Percentiles rank a stretch among this genome's conserved stretches.
Conservation (phyloP, 1,140 invertebrate genomes). For the Lepidotrigona ventralis region DNA sequence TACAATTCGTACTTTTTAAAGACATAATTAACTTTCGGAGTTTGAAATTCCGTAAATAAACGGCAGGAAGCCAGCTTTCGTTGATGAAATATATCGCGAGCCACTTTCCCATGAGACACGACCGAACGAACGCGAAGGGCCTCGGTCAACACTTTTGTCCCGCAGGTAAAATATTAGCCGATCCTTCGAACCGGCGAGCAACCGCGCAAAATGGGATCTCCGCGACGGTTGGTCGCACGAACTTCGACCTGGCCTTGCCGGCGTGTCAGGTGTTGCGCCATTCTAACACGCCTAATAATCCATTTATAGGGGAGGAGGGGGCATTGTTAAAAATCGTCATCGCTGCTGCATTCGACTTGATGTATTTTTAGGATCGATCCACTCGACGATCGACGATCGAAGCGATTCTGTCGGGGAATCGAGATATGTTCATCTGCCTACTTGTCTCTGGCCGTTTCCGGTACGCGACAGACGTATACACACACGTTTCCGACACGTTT, state of each 20-base stretch:
- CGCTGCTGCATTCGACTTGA: background rate
- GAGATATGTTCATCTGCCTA: conserved; percentile 13
- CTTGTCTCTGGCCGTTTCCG: conserved; percentile 17
- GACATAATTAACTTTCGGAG: background rate
- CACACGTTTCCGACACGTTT: background rate
- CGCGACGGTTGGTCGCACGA: conserved; percentile 21
- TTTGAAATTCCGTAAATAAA: background rate
- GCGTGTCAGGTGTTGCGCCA: conserved; percentile 60
- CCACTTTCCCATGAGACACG: conserved; percentile 48
- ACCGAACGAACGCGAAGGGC: conserved; percentile 28
- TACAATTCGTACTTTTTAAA: background rate
- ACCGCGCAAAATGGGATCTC: conserved; percentile 57
- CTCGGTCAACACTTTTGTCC: conserved; percentile 61
- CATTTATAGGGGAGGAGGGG: conserved; percentile 61
- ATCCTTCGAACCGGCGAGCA: conserved; percentile 42
- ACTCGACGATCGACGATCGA: conserved; percentile 31
- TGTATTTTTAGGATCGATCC: conserved; percentile 66
- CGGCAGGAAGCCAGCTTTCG: background rate
- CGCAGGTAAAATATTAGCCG: conserved; percentile 67
- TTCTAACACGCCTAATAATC: conserved; percentile 65
- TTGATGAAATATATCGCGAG: conserved; percentile 28
- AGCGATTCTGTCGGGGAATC: conserved; percentile 32
- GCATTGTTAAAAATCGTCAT: conserved; percentile 36
- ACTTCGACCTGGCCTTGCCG: background rate
- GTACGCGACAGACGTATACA: background rate